A percentile compares a stretch with the other conserved stretches of the same genome.
Evolutionary conservation across 1,140 invertebrate genomes (phyloP).

Genomic region (Augochlora pura): DNA sequence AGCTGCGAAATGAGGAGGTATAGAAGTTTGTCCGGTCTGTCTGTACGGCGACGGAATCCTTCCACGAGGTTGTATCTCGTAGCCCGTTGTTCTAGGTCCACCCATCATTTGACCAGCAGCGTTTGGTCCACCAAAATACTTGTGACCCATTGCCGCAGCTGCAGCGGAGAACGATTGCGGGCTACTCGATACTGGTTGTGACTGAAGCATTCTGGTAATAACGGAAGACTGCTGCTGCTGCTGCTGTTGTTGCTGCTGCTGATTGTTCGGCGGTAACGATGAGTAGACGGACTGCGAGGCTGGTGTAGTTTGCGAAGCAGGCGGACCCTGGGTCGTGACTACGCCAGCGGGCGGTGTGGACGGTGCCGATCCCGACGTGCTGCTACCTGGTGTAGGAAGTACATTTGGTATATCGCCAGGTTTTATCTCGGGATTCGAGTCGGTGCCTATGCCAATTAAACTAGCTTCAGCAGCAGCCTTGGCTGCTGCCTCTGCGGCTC

Average conservation of each 20-base stretch:
- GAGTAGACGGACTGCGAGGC: constrained; percentile 72
- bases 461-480: constrained; percentile 66
- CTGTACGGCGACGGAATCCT: constrained; percentile 78
- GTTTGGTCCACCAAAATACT: constrained; percentile 76
- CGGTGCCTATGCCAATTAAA: constrained; percentile 67
- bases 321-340: constrained; percentile 63
- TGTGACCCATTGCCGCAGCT: constrained; percentile 78
- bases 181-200: constrained; percentile 76
- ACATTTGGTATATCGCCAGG: constrained; percentile 69
- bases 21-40: constrained; percentile 72
- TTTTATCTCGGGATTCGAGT: constrained; percentile 73
- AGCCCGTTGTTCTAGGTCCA: constrained; percentile 72
- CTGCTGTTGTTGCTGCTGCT: constrained; percentile 77
- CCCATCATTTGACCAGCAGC: constrained; percentile 71
- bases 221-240: constrained; percentile 82
- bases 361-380: constrained; percentile 77
- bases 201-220: constrained; percentile 84
- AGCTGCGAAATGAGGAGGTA: constrained; percentile 76
- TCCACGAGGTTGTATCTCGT: constrained; percentile 75
- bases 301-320: constrained; percentile 60
- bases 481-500: constrained; percentile 76
- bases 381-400: constrained; percentile 77
- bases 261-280: constrained; percentile 71
- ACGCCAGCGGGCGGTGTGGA: constrained; percentile 72
- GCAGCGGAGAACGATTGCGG: constrained; percentile 78